These are phyloP conservation scores for Troides aeacus DNA, from an alignment of 2,888 invertebrate species.

Conservation along the genomic window DNA sequence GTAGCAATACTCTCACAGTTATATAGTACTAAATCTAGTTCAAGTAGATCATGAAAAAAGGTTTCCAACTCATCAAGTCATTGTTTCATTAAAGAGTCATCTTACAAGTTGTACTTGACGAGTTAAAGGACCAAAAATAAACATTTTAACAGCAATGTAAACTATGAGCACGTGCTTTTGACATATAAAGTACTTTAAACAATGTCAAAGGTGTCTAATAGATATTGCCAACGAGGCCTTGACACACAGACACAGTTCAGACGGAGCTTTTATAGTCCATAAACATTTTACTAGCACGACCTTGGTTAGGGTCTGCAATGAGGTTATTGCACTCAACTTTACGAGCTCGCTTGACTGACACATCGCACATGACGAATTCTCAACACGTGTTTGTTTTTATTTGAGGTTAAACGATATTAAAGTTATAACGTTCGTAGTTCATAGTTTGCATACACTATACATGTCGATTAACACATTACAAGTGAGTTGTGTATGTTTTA, in stretches of 20 bases:
- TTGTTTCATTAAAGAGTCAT: too few relatives aligned
- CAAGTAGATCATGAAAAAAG: too few relatives aligned
- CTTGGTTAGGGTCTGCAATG: constrained; percentile 77
- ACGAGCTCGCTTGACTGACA: constrained; percentile 41
- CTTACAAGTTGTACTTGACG: neutral
- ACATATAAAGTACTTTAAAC: constrained; percentile 36
- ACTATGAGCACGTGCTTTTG: constrained; percentile 14
- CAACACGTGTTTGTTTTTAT: constrained; percentile 27
- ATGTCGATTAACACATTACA: neutral
- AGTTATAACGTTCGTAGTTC: constrained; percentile 25
- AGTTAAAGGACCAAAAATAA: neutral
- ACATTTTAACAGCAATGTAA: constrained; percentile 4
- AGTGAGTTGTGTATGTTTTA: neutral
- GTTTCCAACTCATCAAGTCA: too few relatives aligned
- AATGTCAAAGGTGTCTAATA: constrained; percentile 55
- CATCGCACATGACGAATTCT: constrained; percentile 22
- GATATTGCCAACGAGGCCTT: constrained; percentile 75
- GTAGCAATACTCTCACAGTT: neutral
- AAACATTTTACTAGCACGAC: constrained; percentile 79
- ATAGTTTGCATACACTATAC: constrained; percentile 7
- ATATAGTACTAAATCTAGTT: too few relatives aligned
- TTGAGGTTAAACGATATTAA: constrained; percentile 26
- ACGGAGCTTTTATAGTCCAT: constrained; percentile 77
- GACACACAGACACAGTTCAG: constrained; percentile 76
- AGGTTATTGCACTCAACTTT: constrained; percentile 74